Percentiles rank a stretch among this genome's conserved stretches.
Conservation (phyloP, 2,888 invertebrate genomes). For the Xestia c-nigrum region DNA sequence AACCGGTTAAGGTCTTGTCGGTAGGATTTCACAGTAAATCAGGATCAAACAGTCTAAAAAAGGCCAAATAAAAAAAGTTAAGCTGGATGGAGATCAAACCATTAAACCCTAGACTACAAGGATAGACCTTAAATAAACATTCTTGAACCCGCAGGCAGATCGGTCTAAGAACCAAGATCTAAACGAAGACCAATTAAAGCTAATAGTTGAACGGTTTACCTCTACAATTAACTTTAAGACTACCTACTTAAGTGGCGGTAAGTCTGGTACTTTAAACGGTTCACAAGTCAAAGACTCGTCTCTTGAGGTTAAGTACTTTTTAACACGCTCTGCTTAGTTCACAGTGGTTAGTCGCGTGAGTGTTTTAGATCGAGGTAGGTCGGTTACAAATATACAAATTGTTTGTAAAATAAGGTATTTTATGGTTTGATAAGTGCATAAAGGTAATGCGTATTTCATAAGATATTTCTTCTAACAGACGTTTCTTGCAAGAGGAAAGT, state of each 20-base stretch:
- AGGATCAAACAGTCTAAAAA: not conserved
- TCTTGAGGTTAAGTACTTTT: slow-evolving; percentile 21
- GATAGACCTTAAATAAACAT: not conserved
- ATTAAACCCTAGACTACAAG: not conserved
- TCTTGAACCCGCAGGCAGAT: not conserved
- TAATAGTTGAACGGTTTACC: slow-evolving; percentile 21
- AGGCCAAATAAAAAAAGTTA: not conserved
- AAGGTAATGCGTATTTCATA: too few species aligned
- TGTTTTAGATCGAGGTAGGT: not conserved
- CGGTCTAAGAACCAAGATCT: not conserved
- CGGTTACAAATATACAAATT: not conserved
- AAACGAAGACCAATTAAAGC: slow-evolving; percentile 26
- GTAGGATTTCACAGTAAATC: not conserved
- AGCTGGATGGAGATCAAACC: not conserved
- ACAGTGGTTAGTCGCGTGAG: slow-evolving; percentile 10
- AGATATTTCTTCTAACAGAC: too few species aligned
- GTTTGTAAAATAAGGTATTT: not conserved
- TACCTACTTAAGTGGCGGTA: slow-evolving; percentile 28
- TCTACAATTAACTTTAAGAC: slow-evolving; percentile 32
- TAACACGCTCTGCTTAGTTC: slow-evolving; percentile 7
- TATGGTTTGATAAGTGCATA: too few species aligned
- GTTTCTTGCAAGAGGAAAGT: too few species aligned
- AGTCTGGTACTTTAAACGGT: slow-evolving; percentile 27
- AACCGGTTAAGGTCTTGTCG: not conserved
- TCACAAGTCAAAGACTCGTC: slow-evolving; percentile 29